Percentiles rank a stretch among this genome's conserved stretches.
phyloP scores from a whole-genome alignment of 30 jellyfish, hydroid and myxozoan species.

The Hydra vulgaris region DNA sequence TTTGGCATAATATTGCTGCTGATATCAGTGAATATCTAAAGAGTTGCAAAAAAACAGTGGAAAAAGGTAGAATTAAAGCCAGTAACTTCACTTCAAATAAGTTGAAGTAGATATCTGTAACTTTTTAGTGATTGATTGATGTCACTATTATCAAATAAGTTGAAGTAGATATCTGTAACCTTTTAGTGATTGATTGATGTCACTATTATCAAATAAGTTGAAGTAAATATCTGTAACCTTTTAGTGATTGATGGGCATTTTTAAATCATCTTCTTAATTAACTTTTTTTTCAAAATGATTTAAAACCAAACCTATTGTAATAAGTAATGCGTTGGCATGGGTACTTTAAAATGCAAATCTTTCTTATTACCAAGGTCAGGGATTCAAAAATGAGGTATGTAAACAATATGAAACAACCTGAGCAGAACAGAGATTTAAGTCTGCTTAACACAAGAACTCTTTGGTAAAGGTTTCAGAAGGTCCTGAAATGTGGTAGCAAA shows the following conservation, averaged over 20 bases:
- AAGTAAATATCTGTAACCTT: too few relatives aligned
- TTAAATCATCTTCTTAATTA: constrained; percentile 15
- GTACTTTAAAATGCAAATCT: constrained; percentile 25
- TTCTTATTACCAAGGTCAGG: constrained; percentile 45
- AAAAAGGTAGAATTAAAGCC: constrained; percentile 1
- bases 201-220: too few relatives aligned
- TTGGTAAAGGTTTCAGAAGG: not conserved
- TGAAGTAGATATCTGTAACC: too few relatives aligned
- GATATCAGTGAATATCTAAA: too few relatives aligned
- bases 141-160: too few relatives aligned
- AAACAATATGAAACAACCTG: constrained; percentile 41
- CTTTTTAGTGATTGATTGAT: too few relatives aligned
- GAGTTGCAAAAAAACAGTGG: not conserved
- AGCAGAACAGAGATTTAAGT: constrained; percentile 11
- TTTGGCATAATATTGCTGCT: not conserved
- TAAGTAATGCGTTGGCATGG: constrained; percentile 39
- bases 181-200: too few relatives aligned
- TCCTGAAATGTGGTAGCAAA: not conserved
- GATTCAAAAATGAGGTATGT: constrained; percentile 38
- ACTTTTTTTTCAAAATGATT: constrained; percentile 45
- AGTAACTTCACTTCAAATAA: constrained; percentile 7
- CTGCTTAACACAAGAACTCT: too few relatives aligned
- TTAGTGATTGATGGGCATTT: constrained; percentile 28
- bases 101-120: constrained; percentile 4
- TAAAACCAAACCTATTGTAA: constrained; percentile 35